Evolutionary conservation across 2,888 invertebrate genomes (phyloP), one percentile per base, ranked within the genome.

Genomic region (Scelioninae gen. 1): DNA sequence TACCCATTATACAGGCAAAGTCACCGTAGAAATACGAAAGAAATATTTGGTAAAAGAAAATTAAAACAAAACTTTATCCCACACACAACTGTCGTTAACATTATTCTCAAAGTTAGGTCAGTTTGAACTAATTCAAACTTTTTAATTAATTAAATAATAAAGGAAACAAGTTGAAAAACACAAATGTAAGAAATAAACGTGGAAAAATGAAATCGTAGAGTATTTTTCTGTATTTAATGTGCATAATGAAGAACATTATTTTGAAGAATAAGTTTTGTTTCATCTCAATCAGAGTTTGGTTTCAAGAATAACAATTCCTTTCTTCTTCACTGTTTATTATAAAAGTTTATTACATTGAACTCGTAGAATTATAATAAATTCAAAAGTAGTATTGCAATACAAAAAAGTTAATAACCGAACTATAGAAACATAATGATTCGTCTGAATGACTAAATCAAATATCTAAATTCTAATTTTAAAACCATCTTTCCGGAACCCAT

Each of bases 401-500:
- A 23, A 34, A 53, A 53, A 53, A 53, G 53, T 53, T 11, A n/a
- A 53, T 53, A 53, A 53, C 31, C 7, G 1, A 43, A 2, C n/a
- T n/a, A n/a, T 5, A n/a, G 7, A 47, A 62, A 51, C 62, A 31
- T 15, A 72, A 45, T 55, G 23, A 62, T 56, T 55, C 31, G 15
- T 34, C 40, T 15, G 38, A 32, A 11, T 29, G 8, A n/a, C 71
- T 55, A 60, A 49, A 23, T 51, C 62, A 43, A 40, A 53, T 38
- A 51, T 38, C 45, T 45, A 68, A 51, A 68, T 65, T 68, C 53
- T 68, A 77, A 77, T 77, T 77, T 56, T 45, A 53, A 62, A 60
- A 34, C 23, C 38, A 16, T 10, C 16, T 32, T 69, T 53, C 29
- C 9, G 13, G 68, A 77, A 77, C 45, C 68, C 55, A 77, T 77